Conservation (phyloP, 2,113 vertebrate genomes). For the Ia io region DNA sequence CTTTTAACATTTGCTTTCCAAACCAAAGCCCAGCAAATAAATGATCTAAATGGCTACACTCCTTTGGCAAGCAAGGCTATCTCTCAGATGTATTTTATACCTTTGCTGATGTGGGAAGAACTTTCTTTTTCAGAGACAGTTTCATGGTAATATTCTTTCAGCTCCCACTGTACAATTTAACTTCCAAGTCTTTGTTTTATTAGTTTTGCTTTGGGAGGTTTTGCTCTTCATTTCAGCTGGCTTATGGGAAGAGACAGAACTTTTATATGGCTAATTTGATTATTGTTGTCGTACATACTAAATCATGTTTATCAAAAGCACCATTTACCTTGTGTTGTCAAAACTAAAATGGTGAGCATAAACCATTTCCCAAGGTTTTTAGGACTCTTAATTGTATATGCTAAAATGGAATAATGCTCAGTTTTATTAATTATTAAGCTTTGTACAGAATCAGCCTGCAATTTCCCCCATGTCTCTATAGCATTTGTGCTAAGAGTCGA, state of each 20-base stretch:
- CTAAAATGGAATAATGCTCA: not conserved
- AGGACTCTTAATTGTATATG: not conserved
- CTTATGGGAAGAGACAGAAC: constrained; percentile 28
- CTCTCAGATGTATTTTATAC: constrained; percentile 1
- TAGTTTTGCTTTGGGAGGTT: not conserved
- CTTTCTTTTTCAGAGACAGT: not conserved
- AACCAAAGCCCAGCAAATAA: not conserved
- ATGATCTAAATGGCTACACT: not conserved
- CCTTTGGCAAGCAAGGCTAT: not conserved
- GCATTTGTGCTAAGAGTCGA: not conserved
- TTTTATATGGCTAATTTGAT: constrained; percentile 24
- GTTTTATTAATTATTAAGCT: constrained; percentile 18
- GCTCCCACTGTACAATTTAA: not conserved
- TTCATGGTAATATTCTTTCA: constrained; percentile 22
- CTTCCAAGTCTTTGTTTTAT: constrained; percentile 22
- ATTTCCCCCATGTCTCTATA: not conserved
- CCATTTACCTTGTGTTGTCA: constrained; percentile 38
- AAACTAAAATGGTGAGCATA: constrained; percentile 30
- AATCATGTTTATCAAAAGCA: constrained; percentile 54
- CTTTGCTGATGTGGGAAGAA: not conserved
- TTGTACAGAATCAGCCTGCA: not conserved
- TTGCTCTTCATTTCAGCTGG: constrained; percentile 22
- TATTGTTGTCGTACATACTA: constrained; percentile 54
- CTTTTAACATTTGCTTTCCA: constrained; percentile 21
- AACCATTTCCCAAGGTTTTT: not conserved